Evolutionary conservation across 64 coral and sea anemone species (phyloP).

Genomic region (Porites lutea): DNA sequence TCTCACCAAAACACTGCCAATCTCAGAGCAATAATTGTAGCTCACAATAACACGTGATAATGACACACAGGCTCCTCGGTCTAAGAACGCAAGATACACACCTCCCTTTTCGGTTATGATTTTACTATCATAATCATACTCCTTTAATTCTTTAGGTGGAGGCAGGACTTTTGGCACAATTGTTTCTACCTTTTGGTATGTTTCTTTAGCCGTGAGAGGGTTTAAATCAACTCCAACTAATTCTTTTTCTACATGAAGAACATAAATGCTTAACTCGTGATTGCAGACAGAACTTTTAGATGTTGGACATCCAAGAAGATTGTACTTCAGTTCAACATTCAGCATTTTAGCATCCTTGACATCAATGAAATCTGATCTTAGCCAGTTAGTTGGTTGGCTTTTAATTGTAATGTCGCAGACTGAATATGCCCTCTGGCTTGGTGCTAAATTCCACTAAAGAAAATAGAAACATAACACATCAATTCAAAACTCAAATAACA

Average conservation of each 20-base stretch:
- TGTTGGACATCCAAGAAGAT: not conserved
- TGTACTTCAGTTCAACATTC: constrained; percentile 24
- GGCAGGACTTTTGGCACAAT: not conserved
- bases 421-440: not conserved
- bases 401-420: not conserved
- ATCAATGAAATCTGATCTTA: constrained; percentile 50
- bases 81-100: constrained; percentile 26
- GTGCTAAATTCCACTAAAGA: not conserved
- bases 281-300: not conserved
- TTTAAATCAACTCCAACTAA: not conserved
- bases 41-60: not conserved
- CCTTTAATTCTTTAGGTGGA: not conserved
- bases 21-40: constrained; percentile 41
- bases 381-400: constrained; percentile 23
- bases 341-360: constrained; percentile 21
- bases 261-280: not conserved
- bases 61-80: constrained; percentile 36
- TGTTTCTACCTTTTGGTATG: too few species aligned
- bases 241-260: not conserved
- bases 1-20: constrained; percentile 15
- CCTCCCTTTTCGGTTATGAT: not conserved
- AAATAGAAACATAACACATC: not conserved
- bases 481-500: not conserved
- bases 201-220: not conserved
- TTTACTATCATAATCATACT: not conserved